Conservation (phyloP, 2,113 vertebrate species). For the Paramisgurnus dabryanus region DNA sequence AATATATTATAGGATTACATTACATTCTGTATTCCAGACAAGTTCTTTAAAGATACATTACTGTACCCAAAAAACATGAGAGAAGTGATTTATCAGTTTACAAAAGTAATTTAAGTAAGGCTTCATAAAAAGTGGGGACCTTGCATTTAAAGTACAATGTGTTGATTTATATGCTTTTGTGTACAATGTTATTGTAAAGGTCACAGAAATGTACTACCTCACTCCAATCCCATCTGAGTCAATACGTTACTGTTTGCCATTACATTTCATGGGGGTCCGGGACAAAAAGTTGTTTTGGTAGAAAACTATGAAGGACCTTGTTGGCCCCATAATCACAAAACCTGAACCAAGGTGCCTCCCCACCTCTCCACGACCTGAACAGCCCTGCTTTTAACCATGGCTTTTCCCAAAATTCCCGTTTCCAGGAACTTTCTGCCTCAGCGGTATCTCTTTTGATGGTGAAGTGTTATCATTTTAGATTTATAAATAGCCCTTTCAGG, state of each 20-base stretch:
- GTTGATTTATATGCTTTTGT: background rate
- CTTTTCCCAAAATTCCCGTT: background rate
- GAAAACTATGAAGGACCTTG: no score
- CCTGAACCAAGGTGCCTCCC: no score
- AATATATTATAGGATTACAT: background rate
- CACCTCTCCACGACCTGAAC: background rate
- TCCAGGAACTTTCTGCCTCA: slow-evolving; percentile 1
- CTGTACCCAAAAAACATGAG: background rate
- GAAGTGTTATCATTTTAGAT: slow-evolving; percentile 13
- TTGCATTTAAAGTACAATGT: background rate
- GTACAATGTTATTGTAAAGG: no score
- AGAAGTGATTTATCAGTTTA: slow-evolving; percentile 1
- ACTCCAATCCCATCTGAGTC: no score
- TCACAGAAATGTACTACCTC: no score
- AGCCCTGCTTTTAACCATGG: background rate
- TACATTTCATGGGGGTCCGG: no score
- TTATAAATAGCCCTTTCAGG: background rate
- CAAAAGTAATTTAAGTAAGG: slow-evolving; percentile 7
- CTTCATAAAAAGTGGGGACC: background rate
- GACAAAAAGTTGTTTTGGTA: no score
- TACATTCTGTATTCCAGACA: background rate
- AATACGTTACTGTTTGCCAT: no score
- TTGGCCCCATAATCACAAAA: no score
- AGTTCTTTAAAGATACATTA: no score
- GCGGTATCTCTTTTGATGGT: background rate